Conservation (phyloP, 2,888 invertebrate genomes). For the Ichneumoninae sp. region DNA sequence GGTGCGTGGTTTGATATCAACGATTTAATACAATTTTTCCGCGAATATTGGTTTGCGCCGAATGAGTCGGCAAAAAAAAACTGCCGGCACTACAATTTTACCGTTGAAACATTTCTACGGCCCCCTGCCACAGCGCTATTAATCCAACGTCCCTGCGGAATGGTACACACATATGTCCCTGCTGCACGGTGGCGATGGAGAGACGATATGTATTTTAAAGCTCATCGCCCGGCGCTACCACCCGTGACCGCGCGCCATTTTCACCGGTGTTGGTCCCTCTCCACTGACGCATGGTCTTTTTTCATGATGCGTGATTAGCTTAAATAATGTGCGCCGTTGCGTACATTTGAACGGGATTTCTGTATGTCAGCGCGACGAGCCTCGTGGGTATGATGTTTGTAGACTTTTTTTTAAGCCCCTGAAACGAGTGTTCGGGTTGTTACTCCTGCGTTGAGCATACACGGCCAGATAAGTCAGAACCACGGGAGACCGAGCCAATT, state of each 20-base stretch:
- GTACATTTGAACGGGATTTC: slow-evolving; percentile 10
- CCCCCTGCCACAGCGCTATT: slow-evolving; percentile 22
- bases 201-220: slow-evolving; percentile 59
- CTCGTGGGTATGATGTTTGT: not conserved
- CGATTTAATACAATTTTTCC: not conserved
- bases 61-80: not conserved
- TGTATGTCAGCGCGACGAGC: not conserved
- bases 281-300: slow-evolving; percentile 11
- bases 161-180: not conserved
- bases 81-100: not conserved
- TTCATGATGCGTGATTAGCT: slow-evolving; percentile 38
- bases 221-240: slow-evolving; percentile 18
- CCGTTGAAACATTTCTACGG: slow-evolving; percentile 11
- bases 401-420: not conserved
- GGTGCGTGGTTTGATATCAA: not conserved
- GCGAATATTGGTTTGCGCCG: not conserved
- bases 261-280: not conserved
- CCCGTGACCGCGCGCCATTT: not conserved
- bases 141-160: slow-evolving; percentile 33
- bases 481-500: too few relatives aligned
- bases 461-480: not conserved
- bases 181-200: not conserved
- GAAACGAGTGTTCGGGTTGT: not conserved
- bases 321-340: slow-evolving; percentile 25
- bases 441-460: not conserved